Evolutionary conservation across 2,113 vertebrate species (phyloP).

Genomic region (Notiomystis cincta): DNA sequence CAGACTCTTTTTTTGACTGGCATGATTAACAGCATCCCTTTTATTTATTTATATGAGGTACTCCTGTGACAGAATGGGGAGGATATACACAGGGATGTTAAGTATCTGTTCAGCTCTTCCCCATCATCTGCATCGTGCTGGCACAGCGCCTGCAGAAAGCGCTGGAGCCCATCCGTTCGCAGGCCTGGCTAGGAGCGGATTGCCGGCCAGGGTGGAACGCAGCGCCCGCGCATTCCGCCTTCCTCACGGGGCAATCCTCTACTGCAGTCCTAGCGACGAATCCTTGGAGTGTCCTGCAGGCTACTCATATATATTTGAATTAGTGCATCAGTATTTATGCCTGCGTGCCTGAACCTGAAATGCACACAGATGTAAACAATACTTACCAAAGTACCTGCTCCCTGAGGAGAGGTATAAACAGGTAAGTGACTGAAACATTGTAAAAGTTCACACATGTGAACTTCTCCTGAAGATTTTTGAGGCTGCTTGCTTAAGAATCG

Average conservation of each 20-base stretch:
- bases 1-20: not conserved
- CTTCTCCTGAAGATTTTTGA: too few species aligned
- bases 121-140: not conserved
- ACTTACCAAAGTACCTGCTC: not conserved
- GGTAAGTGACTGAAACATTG: not conserved
- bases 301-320: conserved; percentile 21
- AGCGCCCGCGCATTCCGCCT: not conserved
- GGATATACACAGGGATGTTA: not conserved
- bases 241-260: too few species aligned
- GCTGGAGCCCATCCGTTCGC: not conserved
- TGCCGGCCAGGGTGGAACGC: not conserved
- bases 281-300: not conserved
- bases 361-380: not conserved
- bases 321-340: conserved; percentile 38
- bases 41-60: not conserved
- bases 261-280: conserved; percentile 21
- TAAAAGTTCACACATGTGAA: not conserved
- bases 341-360: conserved; percentile 39
- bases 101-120: not conserved
- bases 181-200: not conserved
- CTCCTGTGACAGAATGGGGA: not conserved
- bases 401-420: conserved; percentile 29
- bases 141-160: not conserved
- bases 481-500: not conserved
- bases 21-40: not conserved